phyloP scores from a whole-genome alignment of 2,888 invertebrate species.

The Andrena dorsata region DNA sequence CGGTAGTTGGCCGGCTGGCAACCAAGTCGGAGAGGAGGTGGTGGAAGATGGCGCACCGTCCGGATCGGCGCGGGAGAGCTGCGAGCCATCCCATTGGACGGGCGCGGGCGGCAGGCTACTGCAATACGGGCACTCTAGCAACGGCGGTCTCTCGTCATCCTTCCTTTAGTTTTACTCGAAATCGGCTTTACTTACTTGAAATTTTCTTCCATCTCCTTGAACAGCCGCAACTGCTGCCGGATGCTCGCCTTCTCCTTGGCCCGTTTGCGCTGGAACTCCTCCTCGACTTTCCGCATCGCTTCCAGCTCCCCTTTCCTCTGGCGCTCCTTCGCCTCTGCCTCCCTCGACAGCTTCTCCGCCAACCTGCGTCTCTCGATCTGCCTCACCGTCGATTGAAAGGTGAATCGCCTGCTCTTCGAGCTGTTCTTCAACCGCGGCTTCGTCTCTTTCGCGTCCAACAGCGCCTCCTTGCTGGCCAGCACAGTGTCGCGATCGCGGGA shows the following conservation, averaged over 20 bases:
- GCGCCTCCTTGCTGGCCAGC: conserved; percentile 55
- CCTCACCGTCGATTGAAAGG: conserved; percentile 94
- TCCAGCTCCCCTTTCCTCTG: conserved; percentile 92
- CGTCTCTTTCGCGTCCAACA: conserved; percentile 76
- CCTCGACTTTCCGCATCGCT: conserved; percentile 94
- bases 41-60: conserved; percentile 90
- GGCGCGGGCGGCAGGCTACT: conserved; percentile 74
- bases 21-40: conserved; percentile 86
- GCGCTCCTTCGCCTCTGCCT: conserved; percentile 92
- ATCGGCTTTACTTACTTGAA: conserved; percentile 80
- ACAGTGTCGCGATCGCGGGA: conserved; percentile 78
- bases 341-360: conserved; percentile 91
- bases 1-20: conserved; percentile 71
- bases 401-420: conserved; percentile 89
- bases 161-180: neutral
- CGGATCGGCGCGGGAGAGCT: conserved; percentile 89
- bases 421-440: conserved; percentile 66
- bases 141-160: neutral
- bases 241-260: conserved; percentile 92
- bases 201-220: conserved; percentile 87
- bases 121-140: conserved; percentile 39
- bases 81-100: conserved; percentile 78
- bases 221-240: conserved; percentile 90
- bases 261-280: conserved; percentile 94
- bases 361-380: conserved; percentile 91